Conservation (phyloP, 2,888 invertebrate genomes). For the Tipula unca region DNA sequence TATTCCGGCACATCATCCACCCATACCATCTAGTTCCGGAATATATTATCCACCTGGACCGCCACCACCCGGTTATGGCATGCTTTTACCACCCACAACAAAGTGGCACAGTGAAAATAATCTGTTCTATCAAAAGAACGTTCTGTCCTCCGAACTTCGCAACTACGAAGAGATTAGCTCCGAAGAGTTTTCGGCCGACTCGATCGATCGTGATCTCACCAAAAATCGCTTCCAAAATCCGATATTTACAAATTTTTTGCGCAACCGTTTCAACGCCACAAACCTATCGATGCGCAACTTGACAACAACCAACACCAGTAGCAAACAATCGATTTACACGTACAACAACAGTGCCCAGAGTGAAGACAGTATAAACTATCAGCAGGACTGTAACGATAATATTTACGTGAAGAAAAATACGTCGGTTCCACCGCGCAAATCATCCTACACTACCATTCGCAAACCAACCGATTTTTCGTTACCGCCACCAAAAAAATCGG, state of each 20-base stretch:
- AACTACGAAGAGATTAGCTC: not conserved
- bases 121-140: not conserved
- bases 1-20: not conserved
- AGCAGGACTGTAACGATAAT: not conserved
- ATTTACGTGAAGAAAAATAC: not conserved
- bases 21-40: not conserved
- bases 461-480: not conserved
- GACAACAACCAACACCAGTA: not conserved
- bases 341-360: not conserved
- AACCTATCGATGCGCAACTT: not conserved
- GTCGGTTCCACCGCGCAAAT: not conserved
- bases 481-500: conserved; percentile 32
- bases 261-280: not conserved
- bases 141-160: no score
- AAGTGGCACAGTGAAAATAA: conserved; percentile 17
- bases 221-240: conserved; percentile 18
- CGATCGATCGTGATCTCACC: not conserved
- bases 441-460: not conserved
- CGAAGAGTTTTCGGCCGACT: not conserved
- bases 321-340: not conserved
- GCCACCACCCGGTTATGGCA: not conserved
- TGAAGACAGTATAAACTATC: not conserved
- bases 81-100: not conserved
- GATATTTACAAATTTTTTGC: conserved; percentile 14
- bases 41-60: not conserved